Percentiles rank a stretch among this genome's conserved stretches.
Evolutionary conservation across 2,113 vertebrate genomes (phyloP).

Genomic region (Anseranas semipalmata): DNA sequence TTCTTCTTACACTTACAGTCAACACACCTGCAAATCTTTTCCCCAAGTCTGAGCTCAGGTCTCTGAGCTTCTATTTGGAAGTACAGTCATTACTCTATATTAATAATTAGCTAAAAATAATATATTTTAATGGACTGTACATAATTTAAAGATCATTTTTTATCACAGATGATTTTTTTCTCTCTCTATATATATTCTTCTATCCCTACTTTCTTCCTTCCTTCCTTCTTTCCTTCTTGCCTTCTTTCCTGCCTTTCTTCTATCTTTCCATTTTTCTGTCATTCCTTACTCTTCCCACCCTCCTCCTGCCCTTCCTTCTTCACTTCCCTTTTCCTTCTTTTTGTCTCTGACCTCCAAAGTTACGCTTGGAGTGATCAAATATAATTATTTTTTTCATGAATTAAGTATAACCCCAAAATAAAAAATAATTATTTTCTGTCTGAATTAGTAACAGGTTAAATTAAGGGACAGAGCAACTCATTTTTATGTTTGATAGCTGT

Average conservation of each 20-base stretch:
- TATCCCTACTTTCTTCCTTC: background rate
- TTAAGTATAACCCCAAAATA: background rate
- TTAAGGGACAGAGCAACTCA: background rate
- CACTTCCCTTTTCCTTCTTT: background rate
- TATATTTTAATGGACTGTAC: background rate
- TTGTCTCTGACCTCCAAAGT: background rate
- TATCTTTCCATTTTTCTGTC: no score
- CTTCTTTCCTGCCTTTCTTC: background rate
- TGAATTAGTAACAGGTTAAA: background rate
- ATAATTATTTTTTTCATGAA: background rate
- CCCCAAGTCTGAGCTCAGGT: background rate
- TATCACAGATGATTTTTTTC: background rate
- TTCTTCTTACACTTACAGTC: background rate
- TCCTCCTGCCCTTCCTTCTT: background rate
- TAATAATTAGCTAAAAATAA: background rate
- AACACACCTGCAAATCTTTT: background rate
- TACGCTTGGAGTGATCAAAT: background rate
- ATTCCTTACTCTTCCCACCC: background rate
- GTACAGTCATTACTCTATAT: background rate
- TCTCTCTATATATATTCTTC: background rate
- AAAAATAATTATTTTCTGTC: background rate
- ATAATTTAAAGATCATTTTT: background rate
- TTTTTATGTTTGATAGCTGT: background rate
- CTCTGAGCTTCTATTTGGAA: background rate
- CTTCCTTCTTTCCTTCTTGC: background rate